Conservation (phyloP, 2,888 invertebrate genomes). For the Stenurella melanura region DNA sequence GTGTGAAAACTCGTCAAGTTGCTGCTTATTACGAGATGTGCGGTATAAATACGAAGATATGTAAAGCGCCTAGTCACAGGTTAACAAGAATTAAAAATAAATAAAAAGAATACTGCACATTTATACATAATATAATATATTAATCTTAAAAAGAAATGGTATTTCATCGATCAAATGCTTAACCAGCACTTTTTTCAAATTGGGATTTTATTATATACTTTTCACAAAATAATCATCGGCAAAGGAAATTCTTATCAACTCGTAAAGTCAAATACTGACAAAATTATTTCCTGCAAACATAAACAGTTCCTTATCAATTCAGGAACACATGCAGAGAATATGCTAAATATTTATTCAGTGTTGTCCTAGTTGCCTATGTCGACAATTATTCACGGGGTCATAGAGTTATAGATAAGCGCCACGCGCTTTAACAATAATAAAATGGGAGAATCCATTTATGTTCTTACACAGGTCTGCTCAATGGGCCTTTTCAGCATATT, state of each 20-base stretch:
- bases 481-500: no score
- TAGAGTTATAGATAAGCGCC: constrained; percentile 25
- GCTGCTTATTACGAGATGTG: no score
- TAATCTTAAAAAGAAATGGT: no score
- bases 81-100: no score
- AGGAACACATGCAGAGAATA: constrained; percentile 10
- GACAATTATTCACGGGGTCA: constrained; percentile 24
- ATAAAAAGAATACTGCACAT: no score
- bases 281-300: constrained; percentile 10
- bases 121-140: no score
- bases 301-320: constrained; percentile 5
- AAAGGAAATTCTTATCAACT: constrained; percentile 11
- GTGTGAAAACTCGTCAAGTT: no score
- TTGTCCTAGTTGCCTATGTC: constrained; percentile 52
- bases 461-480: neutral
- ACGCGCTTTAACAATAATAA: constrained; percentile 15
- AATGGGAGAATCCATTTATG: neutral
- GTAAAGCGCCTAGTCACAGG: no score
- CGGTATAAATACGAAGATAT: no score
- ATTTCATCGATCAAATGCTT: no score
- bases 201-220: no score
- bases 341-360: constrained; percentile 34
- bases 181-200: no score
- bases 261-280: constrained; percentile 8
- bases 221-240: neutral